Conservation (phyloP, 2,797 vertebrate species). For the Malacoraja senta region DNA sequence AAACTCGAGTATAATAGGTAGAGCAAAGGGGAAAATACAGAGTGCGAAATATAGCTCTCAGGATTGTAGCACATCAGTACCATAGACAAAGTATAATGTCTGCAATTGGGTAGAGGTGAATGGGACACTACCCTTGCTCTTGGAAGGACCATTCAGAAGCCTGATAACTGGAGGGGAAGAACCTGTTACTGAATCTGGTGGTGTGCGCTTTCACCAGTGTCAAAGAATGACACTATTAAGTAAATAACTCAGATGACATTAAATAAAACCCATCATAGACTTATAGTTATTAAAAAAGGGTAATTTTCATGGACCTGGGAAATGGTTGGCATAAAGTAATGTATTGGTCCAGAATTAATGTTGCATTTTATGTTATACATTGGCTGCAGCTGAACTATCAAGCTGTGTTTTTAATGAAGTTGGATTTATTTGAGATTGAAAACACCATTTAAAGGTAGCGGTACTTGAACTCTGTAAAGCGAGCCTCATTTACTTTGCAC, state of each 20-base stretch:
- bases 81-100: too few species aligned
- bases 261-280: background rate
- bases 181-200: too few species aligned
- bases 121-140: too few species aligned
- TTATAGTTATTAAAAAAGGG: background rate
- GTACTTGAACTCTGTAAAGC: conserved; percentile 10
- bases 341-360: conserved; percentile 1
- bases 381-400: background rate
- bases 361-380: background rate
- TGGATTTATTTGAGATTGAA: background rate
- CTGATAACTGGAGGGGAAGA: too few species aligned
- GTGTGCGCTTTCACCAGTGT: too few species aligned
- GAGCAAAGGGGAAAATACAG: too few species aligned
- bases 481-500: background rate
- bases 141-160: too few species aligned
- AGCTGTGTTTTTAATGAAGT: background rate
- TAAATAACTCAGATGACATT: background rate
- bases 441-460: conserved; percentile 8
- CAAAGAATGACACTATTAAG: background rate
- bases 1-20: too few species aligned
- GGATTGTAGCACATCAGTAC: too few species aligned
- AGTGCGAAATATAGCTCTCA: too few species aligned
- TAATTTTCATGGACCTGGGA: background rate
- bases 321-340: background rate
- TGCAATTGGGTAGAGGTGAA: too few species aligned